Evolutionary conservation across 2,113 vertebrate species (phyloP).

Genomic region (Acrocephalus kingi): DNA sequence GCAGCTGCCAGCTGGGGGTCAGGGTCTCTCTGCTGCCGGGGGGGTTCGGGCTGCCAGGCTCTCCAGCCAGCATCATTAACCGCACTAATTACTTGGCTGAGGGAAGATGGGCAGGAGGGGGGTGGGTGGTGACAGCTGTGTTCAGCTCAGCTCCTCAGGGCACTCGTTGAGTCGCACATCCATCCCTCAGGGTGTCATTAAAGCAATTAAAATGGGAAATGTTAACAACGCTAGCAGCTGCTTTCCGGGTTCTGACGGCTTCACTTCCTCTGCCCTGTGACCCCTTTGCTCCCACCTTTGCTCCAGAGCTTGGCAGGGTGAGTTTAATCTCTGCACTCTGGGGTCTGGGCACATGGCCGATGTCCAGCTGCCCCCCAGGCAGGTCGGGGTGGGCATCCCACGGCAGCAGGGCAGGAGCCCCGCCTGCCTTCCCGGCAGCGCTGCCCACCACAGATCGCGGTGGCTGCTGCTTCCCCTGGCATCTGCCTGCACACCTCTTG

Average conservation of each 20-base stretch:
- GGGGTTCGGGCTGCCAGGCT: neutral
- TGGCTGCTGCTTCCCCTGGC: neutral
- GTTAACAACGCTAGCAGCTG: neutral
- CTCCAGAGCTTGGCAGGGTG: neutral
- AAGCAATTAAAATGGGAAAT: conserved; percentile 48
- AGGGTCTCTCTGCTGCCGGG: neutral
- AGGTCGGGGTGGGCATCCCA: neutral
- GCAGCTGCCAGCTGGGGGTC: neutral
- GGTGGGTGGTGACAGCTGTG: conserved; percentile 12
- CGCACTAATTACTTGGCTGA: conserved; percentile 18
- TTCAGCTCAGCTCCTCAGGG: neutral
- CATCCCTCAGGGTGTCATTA: conserved; percentile 38
- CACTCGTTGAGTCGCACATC: neutral
- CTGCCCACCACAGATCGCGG: accelerated
- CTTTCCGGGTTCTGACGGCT: neutral
- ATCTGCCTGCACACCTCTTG: neutral
- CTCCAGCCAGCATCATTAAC: neutral
- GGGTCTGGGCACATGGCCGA: neutral
- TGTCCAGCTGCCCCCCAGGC: neutral
- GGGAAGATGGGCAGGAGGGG: neutral
- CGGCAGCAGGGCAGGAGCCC: neutral
- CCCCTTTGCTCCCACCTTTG: neutral
- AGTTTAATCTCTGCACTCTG: neutral
- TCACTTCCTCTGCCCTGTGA: neutral
- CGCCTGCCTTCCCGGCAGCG: neutral